Percentiles rank a stretch among this genome's conserved stretches.
Conservation (phyloP, 2,888 invertebrate species). For the Hetaerina titia region DNA sequence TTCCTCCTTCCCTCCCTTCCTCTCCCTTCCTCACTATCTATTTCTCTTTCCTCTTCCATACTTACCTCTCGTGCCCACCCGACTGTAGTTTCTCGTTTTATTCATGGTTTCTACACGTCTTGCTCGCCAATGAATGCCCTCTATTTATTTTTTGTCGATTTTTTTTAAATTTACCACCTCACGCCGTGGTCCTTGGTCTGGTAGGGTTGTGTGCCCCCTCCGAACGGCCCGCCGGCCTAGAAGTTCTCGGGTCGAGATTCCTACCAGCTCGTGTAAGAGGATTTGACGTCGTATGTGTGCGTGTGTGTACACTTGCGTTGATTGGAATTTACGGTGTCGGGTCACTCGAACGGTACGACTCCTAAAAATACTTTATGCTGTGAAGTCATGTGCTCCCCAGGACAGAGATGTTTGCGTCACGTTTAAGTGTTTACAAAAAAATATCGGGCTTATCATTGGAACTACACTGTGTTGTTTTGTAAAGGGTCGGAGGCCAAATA, state of each 20-base stretch:
- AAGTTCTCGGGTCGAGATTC: neutral
- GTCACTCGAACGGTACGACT: neutral
- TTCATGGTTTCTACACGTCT: neutral
- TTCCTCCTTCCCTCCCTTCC: slow-evolving; percentile 29
- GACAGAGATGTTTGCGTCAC: neutral
- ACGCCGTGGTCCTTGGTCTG: neutral
- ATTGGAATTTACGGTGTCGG: neutral
- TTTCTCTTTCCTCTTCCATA: slow-evolving; percentile 1
- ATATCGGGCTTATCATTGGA: neutral
- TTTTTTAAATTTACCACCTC: neutral
- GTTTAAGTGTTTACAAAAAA: neutral
- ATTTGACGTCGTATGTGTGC: neutral
- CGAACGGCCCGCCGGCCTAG: neutral
- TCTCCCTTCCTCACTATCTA: neutral
- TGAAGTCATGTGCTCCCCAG: neutral
- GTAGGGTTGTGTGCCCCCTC: neutral
- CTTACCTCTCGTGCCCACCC: neutral
- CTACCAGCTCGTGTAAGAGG: neutral
- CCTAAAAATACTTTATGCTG: neutral
- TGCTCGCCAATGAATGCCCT: neutral
- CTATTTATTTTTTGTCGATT: neutral
- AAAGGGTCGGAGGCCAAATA: neutral
- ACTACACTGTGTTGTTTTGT: neutral
- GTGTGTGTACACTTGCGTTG: neutral
- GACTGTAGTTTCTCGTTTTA: slow-evolving; percentile 18